Evolutionary conservation across 2,888 invertebrate genomes (phyloP), one percentile per base, ranked within the genome.

Genomic region (Allolobophora icterica): DNA sequence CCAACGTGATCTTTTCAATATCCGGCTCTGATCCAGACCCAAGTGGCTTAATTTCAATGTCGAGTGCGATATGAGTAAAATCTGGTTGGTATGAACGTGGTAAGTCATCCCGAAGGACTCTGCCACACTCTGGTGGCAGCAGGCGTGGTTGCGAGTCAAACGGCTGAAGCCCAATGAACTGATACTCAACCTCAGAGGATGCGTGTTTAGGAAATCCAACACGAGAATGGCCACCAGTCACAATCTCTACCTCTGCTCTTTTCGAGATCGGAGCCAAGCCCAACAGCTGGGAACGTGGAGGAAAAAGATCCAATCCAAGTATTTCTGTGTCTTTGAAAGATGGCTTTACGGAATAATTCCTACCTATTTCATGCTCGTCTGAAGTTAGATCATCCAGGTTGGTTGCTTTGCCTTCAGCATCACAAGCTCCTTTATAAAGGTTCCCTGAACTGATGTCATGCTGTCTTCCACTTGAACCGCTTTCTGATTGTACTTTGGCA

Each of bases 21-120:
- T 71, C 71, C 71, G n/a, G 71, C 71, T 71, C n/a, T 71, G n/a
- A 71, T 34, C 0, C 0, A 34, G 87, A 87, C 8, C 34, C 38
- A 38, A 87, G 87, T 15, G 92, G 92, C 35, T 91, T 89, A 40
- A 92, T 91, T 90, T 92, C 92, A 38, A 92, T 91, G 89, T 91
- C 91, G 35, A 92, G 52, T 33, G 90, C 89, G 24, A 91, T 40
- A 42, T 91, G 91, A n/a, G 38, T 34, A 30, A 92, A 89, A 38
- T 91, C 83, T 40, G 90, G 71, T n/a, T 91, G 90, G 71, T 90
- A 91, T 30, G 91, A 89, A 21, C 34, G 84, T n/a, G 52, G 52
- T 8, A 84, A 40, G 6, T 92, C 92, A 15, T 90, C 91, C 30
- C 89, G 89, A 17, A 90, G 87, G 6, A 91, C 90, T 35, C 42